These are phyloP conservation scores for Miltochrista miniata DNA, from an alignment of 2,888 invertebrate species.

Conservation along the genomic window DNA sequence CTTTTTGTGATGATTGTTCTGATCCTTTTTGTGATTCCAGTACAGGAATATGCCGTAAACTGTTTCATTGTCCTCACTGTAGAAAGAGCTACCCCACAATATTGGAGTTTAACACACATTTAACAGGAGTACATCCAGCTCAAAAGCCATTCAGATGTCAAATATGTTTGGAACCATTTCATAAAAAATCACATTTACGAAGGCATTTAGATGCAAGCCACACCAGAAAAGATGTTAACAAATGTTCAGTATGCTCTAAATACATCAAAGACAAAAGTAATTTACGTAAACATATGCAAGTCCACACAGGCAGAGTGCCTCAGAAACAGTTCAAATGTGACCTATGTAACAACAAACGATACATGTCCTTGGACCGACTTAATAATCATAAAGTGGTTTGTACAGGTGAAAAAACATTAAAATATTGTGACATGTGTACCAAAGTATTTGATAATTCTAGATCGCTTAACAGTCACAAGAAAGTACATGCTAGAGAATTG, in stretches of 20 bases:
- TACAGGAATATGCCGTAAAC: slow-evolving; percentile 71
- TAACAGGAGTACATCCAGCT: slow-evolving; percentile 80
- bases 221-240: slow-evolving; percentile 80
- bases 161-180: slow-evolving; percentile 80
- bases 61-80: slow-evolving; percentile 82
- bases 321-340: slow-evolving; percentile 83
- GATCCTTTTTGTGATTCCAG: slow-evolving; percentile 81
- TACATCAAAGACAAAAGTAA: slow-evolving; percentile 83
- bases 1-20: slow-evolving; percentile 81
- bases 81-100: slow-evolving; percentile 81
- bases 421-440: slow-evolving; percentile 82
- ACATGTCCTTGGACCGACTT: slow-evolving; percentile 80
- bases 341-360: slow-evolving; percentile 79
- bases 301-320: slow-evolving; percentile 80
- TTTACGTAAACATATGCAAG: slow-evolving; percentile 82
- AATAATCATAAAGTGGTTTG: slow-evolving; percentile 81
- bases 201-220: slow-evolving; percentile 79
- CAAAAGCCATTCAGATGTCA: slow-evolving; percentile 82
- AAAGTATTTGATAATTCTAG: slow-evolving; percentile 82
- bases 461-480: slow-evolving; percentile 81
- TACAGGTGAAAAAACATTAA: slow-evolving; percentile 78
- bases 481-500: slow-evolving; percentile 80
- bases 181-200: slow-evolving; percentile 78
- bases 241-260: slow-evolving; percentile 81
- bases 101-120: slow-evolving; percentile 79